Evolutionary conservation across 2,797 vertebrate species (phyloP), one percentile per base, ranked within the genome.

Genomic region (Prionace glauca): DNA sequence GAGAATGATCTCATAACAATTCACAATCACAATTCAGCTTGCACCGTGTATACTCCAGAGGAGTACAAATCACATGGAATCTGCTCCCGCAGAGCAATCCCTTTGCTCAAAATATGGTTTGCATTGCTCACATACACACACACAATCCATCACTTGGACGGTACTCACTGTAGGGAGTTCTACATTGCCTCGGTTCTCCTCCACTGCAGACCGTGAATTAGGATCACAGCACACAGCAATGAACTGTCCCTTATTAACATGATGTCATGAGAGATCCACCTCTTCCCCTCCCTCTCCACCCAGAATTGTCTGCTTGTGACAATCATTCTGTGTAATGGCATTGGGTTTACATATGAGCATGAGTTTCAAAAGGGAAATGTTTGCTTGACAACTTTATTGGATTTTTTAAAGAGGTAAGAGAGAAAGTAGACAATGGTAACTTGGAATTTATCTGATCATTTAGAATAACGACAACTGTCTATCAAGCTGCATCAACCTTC

Each of bases 1-100:
- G 29, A 50, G 50, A 26, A 88, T 88, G 86, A 88, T 88, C 86
- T 88, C 86, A 88, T 60, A 88, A 88, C 56, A 11, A 88, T 60
- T 26, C 45, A 77, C 50, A 88, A 14, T 26, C 86, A 29, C 11
- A 88, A 88, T 60, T 56, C 12, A 88, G 50, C 26, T 56, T 60
- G 50, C 29, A 3, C 24, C 22, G 26, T 84, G 18, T 41, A 20
- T 7, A 4, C 79, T 45, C 81, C 81, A 84, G 81, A 81, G 3
- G 11, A 88, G 12, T 60, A 32, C 60, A 88, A 88, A 88, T 88
- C 86, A 88, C 8, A 88, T 29, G 3, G 26, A 60, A 60, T 88
- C 60, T 56, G 50, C 50, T 60, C 86, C 86, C 14, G 50, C 56
- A 60, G 24, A 56, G 45, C 50, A 88, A 29, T 88, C 45, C 0